Evolutionary conservation across 2,888 invertebrate species (phyloP).

Genomic region (Nowickia ferox): DNA sequence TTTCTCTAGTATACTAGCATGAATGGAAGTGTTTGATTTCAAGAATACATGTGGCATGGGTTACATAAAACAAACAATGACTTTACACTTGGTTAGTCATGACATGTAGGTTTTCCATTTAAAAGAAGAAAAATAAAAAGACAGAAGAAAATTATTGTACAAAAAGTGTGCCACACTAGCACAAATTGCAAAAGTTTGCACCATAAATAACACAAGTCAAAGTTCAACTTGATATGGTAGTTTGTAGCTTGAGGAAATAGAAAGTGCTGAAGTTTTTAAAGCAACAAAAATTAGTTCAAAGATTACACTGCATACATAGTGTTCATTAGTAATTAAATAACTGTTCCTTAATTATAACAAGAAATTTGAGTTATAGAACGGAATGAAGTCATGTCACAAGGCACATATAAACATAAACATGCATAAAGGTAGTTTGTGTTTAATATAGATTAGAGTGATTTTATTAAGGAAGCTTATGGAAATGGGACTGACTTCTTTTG

Average conservation of each 20-base stretch:
- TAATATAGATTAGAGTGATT: too few species aligned
- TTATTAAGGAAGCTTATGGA: too few species aligned
- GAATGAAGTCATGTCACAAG: too few species aligned
- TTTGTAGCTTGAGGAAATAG: background rate
- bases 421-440: too few species aligned
- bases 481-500: too few species aligned
- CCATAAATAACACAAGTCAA: conserved; percentile 17
- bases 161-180: conserved; percentile 7
- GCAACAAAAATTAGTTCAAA: background rate
- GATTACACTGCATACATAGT: background rate
- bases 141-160: background rate
- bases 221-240: conserved; percentile 14
- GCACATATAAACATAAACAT: too few species aligned
- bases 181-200: conserved; percentile 9
- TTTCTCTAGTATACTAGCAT: background rate
- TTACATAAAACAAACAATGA: conserved; percentile 44
- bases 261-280: background rate
- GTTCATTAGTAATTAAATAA: background rate
- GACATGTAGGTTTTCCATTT: conserved; percentile 28
- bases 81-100: conserved; percentile 52
- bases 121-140: background rate
- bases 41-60: conserved; percentile 16
- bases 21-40: conserved; percentile 1
- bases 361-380: background rate
- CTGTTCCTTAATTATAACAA: background rate